phyloP scores from a whole-genome alignment of 1,140 invertebrate species.

The Papilio polyxenes region DNA sequence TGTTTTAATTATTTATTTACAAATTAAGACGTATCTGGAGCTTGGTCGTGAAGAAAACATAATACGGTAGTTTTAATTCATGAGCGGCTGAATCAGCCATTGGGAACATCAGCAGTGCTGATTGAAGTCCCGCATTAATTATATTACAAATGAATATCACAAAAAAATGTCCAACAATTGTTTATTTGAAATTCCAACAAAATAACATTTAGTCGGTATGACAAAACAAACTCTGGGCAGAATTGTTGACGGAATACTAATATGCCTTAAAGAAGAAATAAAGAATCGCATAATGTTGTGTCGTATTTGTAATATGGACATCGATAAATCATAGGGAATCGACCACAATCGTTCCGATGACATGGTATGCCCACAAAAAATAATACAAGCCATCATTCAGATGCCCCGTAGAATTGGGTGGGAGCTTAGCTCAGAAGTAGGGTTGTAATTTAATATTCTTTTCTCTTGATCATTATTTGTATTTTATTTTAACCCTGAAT shows the following conservation, averaged over 20 bases:
- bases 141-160: constrained; percentile 64
- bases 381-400: constrained; percentile 78
- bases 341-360: constrained; percentile 79
- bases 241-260: constrained; percentile 78
- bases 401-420: constrained; percentile 75
- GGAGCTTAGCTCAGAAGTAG: constrained; percentile 61
- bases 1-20: constrained; percentile 71
- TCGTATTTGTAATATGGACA: constrained; percentile 79
- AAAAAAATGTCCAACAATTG: constrained; percentile 68
- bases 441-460: constrained; percentile 48
- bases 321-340: constrained; percentile 79
- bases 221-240: constrained; percentile 75
- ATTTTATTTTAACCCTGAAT: not conserved
- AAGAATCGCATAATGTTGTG: constrained; percentile 77
- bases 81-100: constrained; percentile 67
- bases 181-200: constrained; percentile 79
- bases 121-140: constrained; percentile 72
- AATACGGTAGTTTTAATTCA: constrained; percentile 70
- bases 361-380: constrained; percentile 78
- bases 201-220: constrained; percentile 79
- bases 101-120: constrained; percentile 55
- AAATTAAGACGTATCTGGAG: constrained; percentile 72
- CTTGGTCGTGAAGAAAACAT: constrained; percentile 54
- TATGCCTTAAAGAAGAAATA: constrained; percentile 79
- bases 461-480: constrained; percentile 15